Conservation (phyloP, 2,797 vertebrate genomes). For the Oreochromis mossambicus region DNA sequence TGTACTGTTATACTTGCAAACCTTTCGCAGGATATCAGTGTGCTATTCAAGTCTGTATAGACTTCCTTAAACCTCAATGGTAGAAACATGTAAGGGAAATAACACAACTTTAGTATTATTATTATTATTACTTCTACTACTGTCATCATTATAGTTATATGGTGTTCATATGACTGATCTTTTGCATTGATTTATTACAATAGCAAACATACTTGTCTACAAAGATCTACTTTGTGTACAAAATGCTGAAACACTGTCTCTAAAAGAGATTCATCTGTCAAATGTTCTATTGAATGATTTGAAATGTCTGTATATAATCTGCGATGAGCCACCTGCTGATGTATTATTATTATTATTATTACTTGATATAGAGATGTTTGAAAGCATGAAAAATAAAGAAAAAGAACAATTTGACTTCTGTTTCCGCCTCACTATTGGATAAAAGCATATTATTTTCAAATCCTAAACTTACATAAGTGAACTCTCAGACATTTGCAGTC, state of each 20-base stretch:
- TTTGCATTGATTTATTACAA: slow-evolving; percentile 77
- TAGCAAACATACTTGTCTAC: slow-evolving; percentile 78
- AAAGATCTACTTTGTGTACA: slow-evolving; percentile 79
- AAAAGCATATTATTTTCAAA: not conserved
- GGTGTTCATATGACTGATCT: slow-evolving; percentile 74
- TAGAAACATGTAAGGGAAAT: slow-evolving; percentile 23
- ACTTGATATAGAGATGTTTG: slow-evolving; percentile 34
- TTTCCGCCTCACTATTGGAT: not conserved
- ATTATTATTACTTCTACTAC: not conserved
- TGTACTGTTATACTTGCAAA: slow-evolving; percentile 64
- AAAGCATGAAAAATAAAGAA: slow-evolving; percentile 68
- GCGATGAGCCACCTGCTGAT: slow-evolving; percentile 41
- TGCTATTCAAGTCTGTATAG: slow-evolving; percentile 70
- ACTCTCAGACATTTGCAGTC: not conserved
- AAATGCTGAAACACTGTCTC: slow-evolving; percentile 74
- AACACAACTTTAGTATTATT: slow-evolving; percentile 13
- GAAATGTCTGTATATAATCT: slow-evolving; percentile 64
- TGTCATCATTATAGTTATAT: slow-evolving; percentile 60
- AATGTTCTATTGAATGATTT: slow-evolving; percentile 83
- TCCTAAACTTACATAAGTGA: not conserved
- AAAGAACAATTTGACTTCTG: not conserved
- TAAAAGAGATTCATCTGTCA: slow-evolving; percentile 82
- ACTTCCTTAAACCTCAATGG: slow-evolving; percentile 59
- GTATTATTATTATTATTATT: slow-evolving; percentile 35
- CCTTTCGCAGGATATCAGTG: slow-evolving; percentile 53